phyloP scores from a whole-genome alignment of 2,888 invertebrate genomes.

The Yponomeuta evonymella region DNA sequence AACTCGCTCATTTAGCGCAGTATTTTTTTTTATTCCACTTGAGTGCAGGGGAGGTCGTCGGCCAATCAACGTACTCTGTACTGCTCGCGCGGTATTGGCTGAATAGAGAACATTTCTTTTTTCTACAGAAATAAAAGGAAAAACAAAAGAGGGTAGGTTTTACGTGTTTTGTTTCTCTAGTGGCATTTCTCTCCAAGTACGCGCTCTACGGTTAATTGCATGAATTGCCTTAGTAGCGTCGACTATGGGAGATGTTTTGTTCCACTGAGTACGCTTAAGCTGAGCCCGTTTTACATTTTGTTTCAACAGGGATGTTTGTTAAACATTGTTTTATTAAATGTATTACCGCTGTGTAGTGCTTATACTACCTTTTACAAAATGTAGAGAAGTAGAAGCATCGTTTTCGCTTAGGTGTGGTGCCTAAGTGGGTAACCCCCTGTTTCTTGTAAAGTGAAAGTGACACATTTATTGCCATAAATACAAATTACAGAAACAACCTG shows the following conservation, averaged over 20 bases:
- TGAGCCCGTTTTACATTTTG: not conserved
- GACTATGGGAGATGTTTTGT: not conserved
- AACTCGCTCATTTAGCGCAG: constrained; percentile 67
- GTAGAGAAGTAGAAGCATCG: no score
- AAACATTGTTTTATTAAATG: constrained; percentile 5
- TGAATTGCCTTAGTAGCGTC: not conserved
- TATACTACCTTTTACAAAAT: no score
- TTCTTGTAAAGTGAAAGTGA: no score
- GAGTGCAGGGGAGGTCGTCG: constrained; percentile 61
- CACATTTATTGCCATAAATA: no score
- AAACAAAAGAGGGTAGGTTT: constrained; percentile 74
- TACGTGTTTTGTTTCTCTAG: constrained; percentile 73
- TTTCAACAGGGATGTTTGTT: constrained; percentile 5
- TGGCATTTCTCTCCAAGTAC: constrained; percentile 48
- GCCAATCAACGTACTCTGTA: constrained; percentile 72
- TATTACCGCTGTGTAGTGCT: not conserved
- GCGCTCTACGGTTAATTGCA: not conserved
- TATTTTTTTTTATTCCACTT: constrained; percentile 70
- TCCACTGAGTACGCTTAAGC: not conserved
- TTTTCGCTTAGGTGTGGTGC: no score
- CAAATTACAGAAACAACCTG: no score
- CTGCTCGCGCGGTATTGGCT: constrained; percentile 69
- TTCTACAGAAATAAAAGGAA: constrained; percentile 46
- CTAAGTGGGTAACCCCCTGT: no score
- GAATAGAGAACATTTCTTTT: constrained; percentile 63